Evolutionary conservation across 2,113 vertebrate genomes (phyloP), one percentile per base, ranked within the genome.

Genomic region (Oreocharis arfaki): DNA sequence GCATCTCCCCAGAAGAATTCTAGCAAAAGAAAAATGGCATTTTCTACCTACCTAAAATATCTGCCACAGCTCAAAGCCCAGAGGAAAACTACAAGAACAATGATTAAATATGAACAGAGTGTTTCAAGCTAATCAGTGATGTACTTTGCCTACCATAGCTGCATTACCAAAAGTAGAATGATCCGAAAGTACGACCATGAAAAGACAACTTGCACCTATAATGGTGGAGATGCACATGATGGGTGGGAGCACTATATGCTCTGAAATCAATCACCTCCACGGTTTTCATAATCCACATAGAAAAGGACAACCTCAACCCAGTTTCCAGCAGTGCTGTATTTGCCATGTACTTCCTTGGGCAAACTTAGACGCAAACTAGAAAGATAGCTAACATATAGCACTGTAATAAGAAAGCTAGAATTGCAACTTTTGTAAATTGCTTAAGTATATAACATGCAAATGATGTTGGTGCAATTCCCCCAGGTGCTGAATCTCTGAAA

Each of bases 11-110:
- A 85, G 90, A 81, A 81, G 46, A 84, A 84, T 59, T 70, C 71
- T 89, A 69, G 86, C 19, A 60, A 75, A 92, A 87, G 76, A 83
- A 93, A 90, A 93, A 52, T 35, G 21, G 44, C 50, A 49, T 95
- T 94, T 95, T 92, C 94, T 92, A 78, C 84, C 61, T 90, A 60
- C 93, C 27, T 81, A 52, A 84, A 87, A 64, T 89, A 86, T 64
- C 69, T 87, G 32, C 47, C 57, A 39, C 47, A 71, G 80, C 64
- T 81, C 39, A 56, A 82, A 86, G 32, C 89, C 84, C 81, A 71
- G 73, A 75, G 73, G 64, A 84, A 87, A 78, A 78, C 27, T 59
- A 22, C 50, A 77, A 61, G 68, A 93, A 47, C 83, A 84, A 50
- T 49, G 35, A 81, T 70, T 42, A 86, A 83, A 59, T 70, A 76